These are phyloP conservation scores for Acyrthosiphon pisum DNA, from an alignment of 1,140 invertebrate genomes.

Conservation along the genomic window DNA sequence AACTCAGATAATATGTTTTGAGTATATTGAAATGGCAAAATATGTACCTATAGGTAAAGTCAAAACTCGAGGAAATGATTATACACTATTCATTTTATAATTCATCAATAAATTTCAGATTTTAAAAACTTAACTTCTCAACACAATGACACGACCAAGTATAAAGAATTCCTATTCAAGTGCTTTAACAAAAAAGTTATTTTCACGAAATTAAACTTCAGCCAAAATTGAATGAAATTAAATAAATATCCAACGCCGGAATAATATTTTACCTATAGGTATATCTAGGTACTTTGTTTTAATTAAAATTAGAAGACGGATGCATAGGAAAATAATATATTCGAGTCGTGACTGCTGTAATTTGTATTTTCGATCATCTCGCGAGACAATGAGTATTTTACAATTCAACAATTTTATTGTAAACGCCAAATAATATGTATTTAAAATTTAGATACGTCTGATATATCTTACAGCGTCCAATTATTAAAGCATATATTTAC, in stretches of 20 bases:
- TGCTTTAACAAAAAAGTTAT: neutral
- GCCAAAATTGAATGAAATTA: neutral
- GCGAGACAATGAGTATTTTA: neutral
- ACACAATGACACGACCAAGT: neutral
- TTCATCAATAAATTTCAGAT: neutral
- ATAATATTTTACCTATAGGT: neutral
- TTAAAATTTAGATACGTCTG: neutral
- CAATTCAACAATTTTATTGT: neutral
- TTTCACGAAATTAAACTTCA: neutral
- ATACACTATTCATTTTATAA: neutral
- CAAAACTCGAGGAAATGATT: no score
- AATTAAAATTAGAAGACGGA: neutral
- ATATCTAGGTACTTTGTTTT: neutral
- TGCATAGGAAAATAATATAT: neutral
- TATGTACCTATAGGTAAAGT: neutral
- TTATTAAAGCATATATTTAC: neutral
- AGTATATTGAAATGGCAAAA: neutral
- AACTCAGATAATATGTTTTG: neutral
- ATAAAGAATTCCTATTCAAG: no score
- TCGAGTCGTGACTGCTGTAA: neutral
- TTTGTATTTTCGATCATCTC: neutral
- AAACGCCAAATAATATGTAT: neutral
- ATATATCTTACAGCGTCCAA: neutral
- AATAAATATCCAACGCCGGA: neutral
- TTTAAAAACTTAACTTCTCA: neutral